These are phyloP conservation scores for Phania funesta DNA, from an alignment of 2,888 invertebrate genomes.

Conservation along the genomic window DNA sequence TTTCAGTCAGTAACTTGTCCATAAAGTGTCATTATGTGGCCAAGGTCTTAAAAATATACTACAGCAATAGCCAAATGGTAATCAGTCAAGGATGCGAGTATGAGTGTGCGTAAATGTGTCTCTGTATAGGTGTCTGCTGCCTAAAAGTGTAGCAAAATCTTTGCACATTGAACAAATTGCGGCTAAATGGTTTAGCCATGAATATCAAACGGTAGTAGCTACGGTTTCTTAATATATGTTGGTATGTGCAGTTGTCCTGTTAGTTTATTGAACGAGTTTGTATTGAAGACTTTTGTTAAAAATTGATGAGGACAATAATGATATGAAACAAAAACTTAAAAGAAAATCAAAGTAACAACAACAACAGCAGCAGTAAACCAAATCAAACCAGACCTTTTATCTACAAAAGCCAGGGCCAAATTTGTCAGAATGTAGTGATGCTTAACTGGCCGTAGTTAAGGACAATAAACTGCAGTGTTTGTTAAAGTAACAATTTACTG, in stretches of 20 bases:
- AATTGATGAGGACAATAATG: constrained; percentile 37
- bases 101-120: not conserved
- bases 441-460: not conserved
- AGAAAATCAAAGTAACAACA: not conserved
- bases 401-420: constrained; percentile 22
- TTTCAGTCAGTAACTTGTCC: constrained; percentile 68
- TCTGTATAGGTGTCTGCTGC: not conserved
- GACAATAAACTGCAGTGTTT: not conserved
- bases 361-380: not conserved
- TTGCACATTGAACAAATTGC: constrained; percentile 53
- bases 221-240: not conserved
- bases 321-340: not conserved
- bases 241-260: not conserved
- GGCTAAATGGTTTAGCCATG: constrained; percentile 57
- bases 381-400: constrained; percentile 18
- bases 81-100: not conserved
- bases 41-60: constrained; percentile 64
- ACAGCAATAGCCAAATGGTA: constrained; percentile 33
- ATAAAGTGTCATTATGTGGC: constrained; percentile 71
- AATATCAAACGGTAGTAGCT: constrained; percentile 46
- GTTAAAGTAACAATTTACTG: not conserved
- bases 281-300: constrained; percentile 11
- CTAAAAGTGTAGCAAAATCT: constrained; percentile 40
- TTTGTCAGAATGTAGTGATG: constrained; percentile 5
- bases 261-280: not conserved